phyloP scores from a whole-genome alignment of 2,797 vertebrate species.

The Syngnathus rostellatus region DNA sequence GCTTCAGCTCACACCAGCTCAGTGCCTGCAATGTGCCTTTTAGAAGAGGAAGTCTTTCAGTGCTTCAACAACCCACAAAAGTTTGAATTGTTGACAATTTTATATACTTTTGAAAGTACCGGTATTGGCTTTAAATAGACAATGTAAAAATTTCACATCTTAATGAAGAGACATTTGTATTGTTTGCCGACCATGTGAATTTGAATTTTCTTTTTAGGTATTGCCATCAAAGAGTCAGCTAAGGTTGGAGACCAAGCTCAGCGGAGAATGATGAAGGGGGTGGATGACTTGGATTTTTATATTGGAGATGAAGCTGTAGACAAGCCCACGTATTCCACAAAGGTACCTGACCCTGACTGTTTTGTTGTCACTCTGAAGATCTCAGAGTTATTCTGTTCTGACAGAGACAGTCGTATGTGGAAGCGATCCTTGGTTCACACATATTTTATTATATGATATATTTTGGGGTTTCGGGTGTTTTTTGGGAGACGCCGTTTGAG shows the following conservation, averaged over 20 bases:
- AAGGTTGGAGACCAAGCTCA: slow-evolving; percentile 96
- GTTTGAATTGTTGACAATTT: background rate
- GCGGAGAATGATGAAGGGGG: slow-evolving; percentile 94
- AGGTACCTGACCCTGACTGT: slow-evolving; percentile 63
- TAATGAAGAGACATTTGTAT: background rate
- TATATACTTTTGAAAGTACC: background rate
- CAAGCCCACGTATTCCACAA: slow-evolving; percentile 92
- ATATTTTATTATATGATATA: too few relatives aligned
- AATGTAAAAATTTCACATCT: background rate
- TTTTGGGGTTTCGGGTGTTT: too few relatives aligned
- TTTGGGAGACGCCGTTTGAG: background rate
- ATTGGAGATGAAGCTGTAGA: slow-evolving; percentile 97
- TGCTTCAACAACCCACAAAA: background rate
- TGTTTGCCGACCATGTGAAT: background rate
- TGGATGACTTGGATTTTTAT: slow-evolving; percentile 96
- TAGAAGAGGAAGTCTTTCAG: background rate
- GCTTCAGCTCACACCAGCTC: background rate
- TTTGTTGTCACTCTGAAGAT: too few relatives aligned
- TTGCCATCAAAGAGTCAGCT: slow-evolving; percentile 95
- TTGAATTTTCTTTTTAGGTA: slow-evolving; percentile 68
- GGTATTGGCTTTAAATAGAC: background rate
- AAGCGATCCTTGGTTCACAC: too few relatives aligned
- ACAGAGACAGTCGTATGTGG: too few relatives aligned
- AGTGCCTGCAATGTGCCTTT: background rate
- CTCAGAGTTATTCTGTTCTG: too few relatives aligned